A percentile compares a stretch with the other conserved stretches of the same genome.
Evolutionary conservation across 1,140 invertebrate genomes (phyloP).

Genomic region (Apocrypta bakeri): DNA sequence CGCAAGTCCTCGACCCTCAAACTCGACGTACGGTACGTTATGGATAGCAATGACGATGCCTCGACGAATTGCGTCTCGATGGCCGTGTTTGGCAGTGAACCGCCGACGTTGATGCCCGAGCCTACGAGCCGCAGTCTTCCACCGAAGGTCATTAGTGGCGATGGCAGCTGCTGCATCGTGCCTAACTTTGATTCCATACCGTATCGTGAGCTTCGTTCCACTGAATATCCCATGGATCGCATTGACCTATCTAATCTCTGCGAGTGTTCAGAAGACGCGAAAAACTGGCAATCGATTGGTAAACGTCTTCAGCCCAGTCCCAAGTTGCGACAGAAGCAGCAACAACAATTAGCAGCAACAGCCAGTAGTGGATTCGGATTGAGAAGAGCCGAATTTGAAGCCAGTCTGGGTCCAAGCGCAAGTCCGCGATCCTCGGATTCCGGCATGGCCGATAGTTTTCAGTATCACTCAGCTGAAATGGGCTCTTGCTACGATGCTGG

Average conservation of each 20-base stretch:
- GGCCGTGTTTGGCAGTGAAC: neutral
- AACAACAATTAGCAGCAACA: conserved; percentile 16
- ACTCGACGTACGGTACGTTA: conserved; percentile 65
- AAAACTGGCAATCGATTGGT: conserved; percentile 54
- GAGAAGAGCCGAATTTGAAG: conserved; percentile 45
- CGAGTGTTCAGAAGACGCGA: conserved; percentile 54
- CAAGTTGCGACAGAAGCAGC: too few relatives aligned
- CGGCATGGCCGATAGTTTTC: conserved; percentile 86
- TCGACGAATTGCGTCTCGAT: neutral
- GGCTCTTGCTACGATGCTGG: conserved; percentile 61
- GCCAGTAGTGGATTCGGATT: neutral
- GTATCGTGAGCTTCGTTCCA: conserved; percentile 28
- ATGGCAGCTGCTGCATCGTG: conserved; percentile 24
- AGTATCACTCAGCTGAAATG: conserved; percentile 65
- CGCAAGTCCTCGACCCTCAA: conserved; percentile 66
- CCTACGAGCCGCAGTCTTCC: conserved; percentile 31
- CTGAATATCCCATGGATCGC: conserved; percentile 40
- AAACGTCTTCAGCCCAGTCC: conserved; percentile 36
- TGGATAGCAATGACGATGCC: neutral
- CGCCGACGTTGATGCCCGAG: neutral
- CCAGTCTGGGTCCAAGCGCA: conserved; percentile 32
- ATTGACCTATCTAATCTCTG: conserved; percentile 52
- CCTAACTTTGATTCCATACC: conserved; percentile 46
- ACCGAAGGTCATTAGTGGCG: neutral
- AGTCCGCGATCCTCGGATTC: conserved; percentile 83